phyloP scores from a whole-genome alignment of 2,113 vertebrate species.

The Parus major region DNA sequence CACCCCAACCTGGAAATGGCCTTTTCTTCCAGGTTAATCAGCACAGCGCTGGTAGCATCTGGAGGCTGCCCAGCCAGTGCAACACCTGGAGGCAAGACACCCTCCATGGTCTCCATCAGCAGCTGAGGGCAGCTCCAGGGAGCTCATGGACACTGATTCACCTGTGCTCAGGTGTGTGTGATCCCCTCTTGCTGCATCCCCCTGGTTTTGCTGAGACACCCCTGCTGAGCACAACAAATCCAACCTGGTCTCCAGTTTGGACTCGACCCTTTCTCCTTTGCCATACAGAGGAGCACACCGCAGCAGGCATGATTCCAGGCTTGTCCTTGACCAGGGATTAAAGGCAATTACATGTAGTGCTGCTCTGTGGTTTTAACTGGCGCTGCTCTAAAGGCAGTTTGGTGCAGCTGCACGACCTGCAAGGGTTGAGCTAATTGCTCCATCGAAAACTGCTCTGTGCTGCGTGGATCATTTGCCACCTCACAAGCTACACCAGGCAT shows the following conservation, averaged over 20 bases:
- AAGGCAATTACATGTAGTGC: background rate
- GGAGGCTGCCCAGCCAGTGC: background rate
- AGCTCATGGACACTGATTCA: background rate
- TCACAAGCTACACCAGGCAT: background rate
- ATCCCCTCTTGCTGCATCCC: background rate
- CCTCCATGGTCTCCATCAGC: background rate
- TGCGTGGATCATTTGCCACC: background rate
- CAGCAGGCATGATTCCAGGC: background rate
- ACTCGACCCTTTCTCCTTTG: background rate
- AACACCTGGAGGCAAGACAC: background rate
- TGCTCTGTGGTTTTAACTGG: background rate
- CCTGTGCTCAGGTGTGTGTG: background rate
- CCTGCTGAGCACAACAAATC: background rate
- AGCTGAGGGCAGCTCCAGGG: background rate
- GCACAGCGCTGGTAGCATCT: accelerated
- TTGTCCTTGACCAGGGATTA: background rate
- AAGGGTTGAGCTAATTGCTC: background rate
- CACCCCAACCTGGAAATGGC: background rate
- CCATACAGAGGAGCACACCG: accelerated
- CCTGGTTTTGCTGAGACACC: background rate
- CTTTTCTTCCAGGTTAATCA: background rate
- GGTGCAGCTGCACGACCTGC: accelerated
- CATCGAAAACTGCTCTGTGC: background rate
- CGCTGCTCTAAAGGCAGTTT: background rate
- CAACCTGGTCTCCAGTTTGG: background rate